These are phyloP conservation scores for Neocrepidodera transversa DNA, from an alignment of 2,888 invertebrate species.

Conservation along the genomic window DNA sequence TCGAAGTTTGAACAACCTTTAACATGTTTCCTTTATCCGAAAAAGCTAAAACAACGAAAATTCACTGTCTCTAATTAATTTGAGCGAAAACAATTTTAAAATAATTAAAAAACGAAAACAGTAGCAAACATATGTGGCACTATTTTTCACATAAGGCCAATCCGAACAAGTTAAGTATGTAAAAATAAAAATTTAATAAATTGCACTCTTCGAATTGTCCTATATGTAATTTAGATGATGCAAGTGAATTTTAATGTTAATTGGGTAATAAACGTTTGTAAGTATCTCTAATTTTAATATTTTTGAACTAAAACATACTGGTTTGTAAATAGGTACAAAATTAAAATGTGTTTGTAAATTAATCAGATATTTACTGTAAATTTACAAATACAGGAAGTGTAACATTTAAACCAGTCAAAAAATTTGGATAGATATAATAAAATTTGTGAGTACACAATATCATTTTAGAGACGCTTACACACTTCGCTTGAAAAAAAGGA, in stretches of 20 bases:
- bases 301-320: too few relatives aligned
- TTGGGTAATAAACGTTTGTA: too few relatives aligned
- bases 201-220: conserved; percentile 11
- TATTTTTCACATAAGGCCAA: conserved; percentile 7
- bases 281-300: too few relatives aligned
- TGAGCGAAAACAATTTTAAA: conserved; percentile 20
- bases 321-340: too few relatives aligned
- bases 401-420: too few relatives aligned
- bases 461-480: neutral
- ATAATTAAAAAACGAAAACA: conserved; percentile 8
- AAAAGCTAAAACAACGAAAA: conserved; percentile 13
- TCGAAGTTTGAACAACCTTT: neutral
- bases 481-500: neutral
- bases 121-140: conserved; percentile 19
- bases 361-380: too few relatives aligned
- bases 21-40: neutral
- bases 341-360: too few relatives aligned
- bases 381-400: too few relatives aligned
- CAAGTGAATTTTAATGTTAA: neutral
- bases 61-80: conserved; percentile 8
- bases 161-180: neutral
- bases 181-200: conserved; percentile 7
- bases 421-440: too few relatives aligned
- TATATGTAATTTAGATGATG: conserved; percentile 11
- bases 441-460: too few relatives aligned